Conservation (phyloP, 2,797 vertebrate species). For the Liparis tanakae region DNA sequence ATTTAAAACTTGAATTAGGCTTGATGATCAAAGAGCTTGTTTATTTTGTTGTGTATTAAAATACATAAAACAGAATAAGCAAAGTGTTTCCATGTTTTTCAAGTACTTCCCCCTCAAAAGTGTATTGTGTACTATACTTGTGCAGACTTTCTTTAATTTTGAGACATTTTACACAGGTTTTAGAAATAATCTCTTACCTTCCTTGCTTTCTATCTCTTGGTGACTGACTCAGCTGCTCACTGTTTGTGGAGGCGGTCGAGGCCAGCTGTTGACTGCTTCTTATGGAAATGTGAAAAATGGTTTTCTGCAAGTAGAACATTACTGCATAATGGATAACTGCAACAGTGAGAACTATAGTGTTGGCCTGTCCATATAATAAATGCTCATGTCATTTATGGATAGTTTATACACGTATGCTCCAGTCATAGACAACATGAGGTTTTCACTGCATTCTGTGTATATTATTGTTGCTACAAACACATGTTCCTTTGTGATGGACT, state of each 20-base stretch:
- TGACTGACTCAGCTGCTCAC: slow-evolving; percentile 27
- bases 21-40: background rate
- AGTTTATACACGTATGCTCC: background rate
- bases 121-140: background rate
- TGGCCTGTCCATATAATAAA: background rate
- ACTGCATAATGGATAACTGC: background rate
- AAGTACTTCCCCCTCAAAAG: background rate
- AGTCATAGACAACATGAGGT: background rate
- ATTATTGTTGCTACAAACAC: background rate
- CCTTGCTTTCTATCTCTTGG: slow-evolving; percentile 3
- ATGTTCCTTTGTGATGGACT: background rate
- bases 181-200: slow-evolving; percentile 14
- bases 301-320: background rate
- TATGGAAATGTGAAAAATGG: slow-evolving; percentile 23
- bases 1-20: background rate
- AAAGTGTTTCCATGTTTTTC: background rate
- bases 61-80: background rate
- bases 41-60: background rate
- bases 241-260: slow-evolving; percentile 21
- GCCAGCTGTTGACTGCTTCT: slow-evolving; percentile 32
- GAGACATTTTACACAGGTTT: background rate
- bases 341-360: background rate
- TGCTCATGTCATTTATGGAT: background rate
- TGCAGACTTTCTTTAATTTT: slow-evolving; percentile 6
- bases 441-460: background rate